Base-by-base conservation (phyloP, 2,797 vertebrate genomes). In the Microchirus variegatus region DNA sequence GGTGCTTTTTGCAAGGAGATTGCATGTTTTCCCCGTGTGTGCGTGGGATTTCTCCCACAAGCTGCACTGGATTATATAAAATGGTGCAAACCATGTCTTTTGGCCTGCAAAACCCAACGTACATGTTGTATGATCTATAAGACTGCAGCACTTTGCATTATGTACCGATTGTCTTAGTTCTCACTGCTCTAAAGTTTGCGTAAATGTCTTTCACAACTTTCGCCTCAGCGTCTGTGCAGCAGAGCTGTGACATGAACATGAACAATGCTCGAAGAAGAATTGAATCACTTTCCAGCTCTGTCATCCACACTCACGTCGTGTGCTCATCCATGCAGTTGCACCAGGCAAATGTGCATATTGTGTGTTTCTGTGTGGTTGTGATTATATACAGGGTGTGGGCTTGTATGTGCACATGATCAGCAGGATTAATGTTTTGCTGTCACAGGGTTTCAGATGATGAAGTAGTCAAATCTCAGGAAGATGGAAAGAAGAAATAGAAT, bases 401-500 rank as follows among this genome's bases (percentile, higher is more conserved):
- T 42, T 17, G 36, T 40, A 26, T 31, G 40, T 50, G 41, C 35
- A 22, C 14, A 38, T 38, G 45, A 15, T 49, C 49, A 41, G 52
- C 58, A 83, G 73, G 80, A 90, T 89, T 85, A 89, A 88, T 88
- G 79, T 5, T 6, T 59, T 35, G 57, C 83, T 88, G 87, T 89
- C 79, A 88, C 55, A 38, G 41, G 26, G 59, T 12, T 35, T 18
- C 22, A 72, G 67, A 86, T 89, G 87, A 89, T 90, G 67, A 89
- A 87, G 84, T 85, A 81, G 80, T 85, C 75, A 86, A 84, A 88
- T 58, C 65, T 48, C 13, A 77, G 75, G 49, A 66, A 71, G 73
- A 84, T 63, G 53, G 59, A 74, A 67, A 75, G 63, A 61, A 79
- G 43, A 73, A 75, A 55, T 63, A 54, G 53, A 62, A 43, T 55